phyloP scores from a whole-genome alignment of 2,113 vertebrate genomes.

The Meriones unguiculatus region DNA sequence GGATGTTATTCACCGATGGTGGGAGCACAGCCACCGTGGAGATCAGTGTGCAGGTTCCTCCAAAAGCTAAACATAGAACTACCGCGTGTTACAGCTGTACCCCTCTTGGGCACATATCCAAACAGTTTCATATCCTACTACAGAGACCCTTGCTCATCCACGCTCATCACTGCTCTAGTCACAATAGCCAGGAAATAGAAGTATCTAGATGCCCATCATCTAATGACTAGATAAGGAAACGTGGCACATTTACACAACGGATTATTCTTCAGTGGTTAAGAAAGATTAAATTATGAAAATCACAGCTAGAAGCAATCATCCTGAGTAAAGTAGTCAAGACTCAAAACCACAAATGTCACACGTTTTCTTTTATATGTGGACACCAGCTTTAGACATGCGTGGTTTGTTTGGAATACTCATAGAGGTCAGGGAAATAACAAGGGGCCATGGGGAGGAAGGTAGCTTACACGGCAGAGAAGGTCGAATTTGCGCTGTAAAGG shows the following conservation, averaged over 20 bases:
- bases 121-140: neutral
- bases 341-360: neutral
- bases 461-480: neutral
- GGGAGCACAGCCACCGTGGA: neutral
- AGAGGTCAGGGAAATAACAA: neutral
- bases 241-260: neutral
- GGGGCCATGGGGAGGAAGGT: neutral
- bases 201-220: no score
- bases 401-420: neutral
- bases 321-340: neutral
- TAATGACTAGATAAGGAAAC: neutral
- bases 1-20: neutral
- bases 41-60: neutral
- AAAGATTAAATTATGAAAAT: neutral
- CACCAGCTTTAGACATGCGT: neutral
- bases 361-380: neutral
- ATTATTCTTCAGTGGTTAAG: neutral
- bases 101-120: neutral
- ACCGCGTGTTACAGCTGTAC: neutral
- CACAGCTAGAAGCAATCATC: neutral
- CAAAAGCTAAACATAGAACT: neutral
- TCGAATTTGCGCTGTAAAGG: no score
- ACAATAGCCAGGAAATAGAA: neutral
- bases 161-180: neutral
- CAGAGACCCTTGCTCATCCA: neutral